Base-by-base conservation (phyloP, 2,113 vertebrate genomes). In the Neofelis nebulosa region DNA sequence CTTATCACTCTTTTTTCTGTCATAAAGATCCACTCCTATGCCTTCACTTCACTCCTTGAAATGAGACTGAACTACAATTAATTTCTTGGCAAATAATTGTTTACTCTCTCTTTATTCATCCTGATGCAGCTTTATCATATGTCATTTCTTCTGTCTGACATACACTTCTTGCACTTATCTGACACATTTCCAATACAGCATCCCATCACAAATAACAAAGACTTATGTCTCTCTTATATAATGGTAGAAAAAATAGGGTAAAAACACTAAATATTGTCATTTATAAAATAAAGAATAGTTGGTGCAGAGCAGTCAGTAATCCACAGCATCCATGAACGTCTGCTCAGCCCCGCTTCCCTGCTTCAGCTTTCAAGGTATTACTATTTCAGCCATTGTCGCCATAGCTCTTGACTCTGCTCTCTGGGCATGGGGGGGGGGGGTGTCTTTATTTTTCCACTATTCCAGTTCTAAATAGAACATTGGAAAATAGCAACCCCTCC, bases 401-500 rank as follows among this genome's bases (percentile, higher is more conserved):
- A 14, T 36, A 29, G 57, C 23, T 79, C 74, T 52, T 91, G 31
- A 25, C 21, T 79, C 23, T 31, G 33, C 10, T n/a, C 3, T 27
- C 33, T 63, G 52, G 38, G 36, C 2, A 23, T 18, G 1, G 27
- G 45, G 4, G 3, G n/a, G 1, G 27, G 45, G 4, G 3, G n/a
- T 36, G 4, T 73, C 21, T 38, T 63, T 78, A 33, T 16, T 33
- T 73, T 71, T 68, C 61, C n/a, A 80, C 7, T 4, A 69, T 55
- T 55, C 18, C 19, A 61, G 38, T 83, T 92, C 29, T 48, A 36
- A 73, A 48, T n/a, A 36, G 31, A 33, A 7, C 45, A 29, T 41
- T 48, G 50, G 9, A 92, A 69, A 73, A 61, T 45, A 61, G 14
- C 11, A 23, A 3, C 5, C 19, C 8, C 9, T 31, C 4, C 50